phyloP scores from a whole-genome alignment of 1,140 invertebrate species.

The Macrobrachium nipponense region DNA sequence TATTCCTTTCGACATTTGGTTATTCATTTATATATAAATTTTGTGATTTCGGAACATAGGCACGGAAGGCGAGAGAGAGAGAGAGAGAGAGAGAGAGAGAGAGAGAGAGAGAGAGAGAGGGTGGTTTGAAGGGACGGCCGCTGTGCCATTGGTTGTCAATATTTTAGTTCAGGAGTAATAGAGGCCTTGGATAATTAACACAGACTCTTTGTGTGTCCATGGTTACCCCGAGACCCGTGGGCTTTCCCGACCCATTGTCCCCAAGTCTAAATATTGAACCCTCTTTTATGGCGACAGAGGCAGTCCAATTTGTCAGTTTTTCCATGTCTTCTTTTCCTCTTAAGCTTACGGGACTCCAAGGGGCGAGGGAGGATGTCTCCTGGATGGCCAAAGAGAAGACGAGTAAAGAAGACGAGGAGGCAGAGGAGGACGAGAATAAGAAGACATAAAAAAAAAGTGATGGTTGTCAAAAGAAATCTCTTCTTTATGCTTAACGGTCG shows the following conservation, averaged over 20 bases:
- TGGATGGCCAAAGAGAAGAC: background rate
- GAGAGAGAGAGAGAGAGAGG: constrained; percentile 14
- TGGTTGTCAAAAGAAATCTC: background rate
- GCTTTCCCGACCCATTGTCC: constrained; percentile 35
- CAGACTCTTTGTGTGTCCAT: constrained; percentile 42
- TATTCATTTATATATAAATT: background rate
- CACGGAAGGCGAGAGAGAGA: background rate
- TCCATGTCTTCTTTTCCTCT: background rate
- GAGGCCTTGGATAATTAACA: constrained; percentile 54
- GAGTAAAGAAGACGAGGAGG: background rate
- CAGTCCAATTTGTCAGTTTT: constrained; percentile 5
- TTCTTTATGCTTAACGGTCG: background rate
- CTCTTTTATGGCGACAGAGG: constrained; percentile 24
- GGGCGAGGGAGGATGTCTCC: background rate
- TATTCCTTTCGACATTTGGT: background rate
- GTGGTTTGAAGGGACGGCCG: constrained; percentile 15
- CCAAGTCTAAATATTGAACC: constrained; percentile 53
- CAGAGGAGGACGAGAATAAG: background rate
- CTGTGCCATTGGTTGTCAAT: constrained; percentile 55
- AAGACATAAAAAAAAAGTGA: background rate
- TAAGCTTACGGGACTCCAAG: background rate
- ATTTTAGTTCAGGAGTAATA: constrained; percentile 45
- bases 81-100: constrained; percentile 16
- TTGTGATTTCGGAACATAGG: background rate
- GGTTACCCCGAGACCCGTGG: constrained; percentile 41